phyloP scores from a whole-genome alignment of 35 echinoderm and acorn worm genomes.

The Eucidaris tribuloides region DNA sequence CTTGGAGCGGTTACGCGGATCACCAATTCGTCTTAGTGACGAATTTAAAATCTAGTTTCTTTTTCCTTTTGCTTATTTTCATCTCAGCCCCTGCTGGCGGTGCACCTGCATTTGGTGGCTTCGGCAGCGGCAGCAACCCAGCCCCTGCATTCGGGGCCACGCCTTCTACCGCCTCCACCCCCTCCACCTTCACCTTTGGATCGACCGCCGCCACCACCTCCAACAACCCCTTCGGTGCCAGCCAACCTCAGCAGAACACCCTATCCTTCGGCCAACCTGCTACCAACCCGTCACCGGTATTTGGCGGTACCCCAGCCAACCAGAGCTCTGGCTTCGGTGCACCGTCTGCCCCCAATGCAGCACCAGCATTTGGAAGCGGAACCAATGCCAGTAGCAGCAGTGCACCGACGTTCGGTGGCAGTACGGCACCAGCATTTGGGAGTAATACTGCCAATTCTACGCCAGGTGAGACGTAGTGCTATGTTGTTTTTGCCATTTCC shows the following conservation, averaged over 20 bases:
- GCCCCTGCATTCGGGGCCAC: not conserved
- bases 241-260: not conserved
- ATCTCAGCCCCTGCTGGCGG: too few relatives aligned
- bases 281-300: not conserved
- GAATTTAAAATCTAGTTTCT: too few relatives aligned
- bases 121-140: not conserved
- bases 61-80: too few relatives aligned
- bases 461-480: too few relatives aligned
- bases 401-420: not conserved
- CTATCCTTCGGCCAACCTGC: not conserved
- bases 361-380: not conserved
- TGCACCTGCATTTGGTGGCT: not conserved
- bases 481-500: too few relatives aligned
- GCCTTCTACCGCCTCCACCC: not conserved
- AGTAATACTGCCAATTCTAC: not conserved
- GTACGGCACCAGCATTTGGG: not conserved
- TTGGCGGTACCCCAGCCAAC: not conserved
- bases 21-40: too few relatives aligned
- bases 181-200: not conserved
- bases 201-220: not conserved
- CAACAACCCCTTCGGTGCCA: constrained; percentile 42
- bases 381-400: not conserved
- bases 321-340: not conserved
- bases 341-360: not conserved
- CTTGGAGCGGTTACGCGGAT: too few relatives aligned